Evolutionary conservation across 53 echinoderm and acorn worm genomes (phyloP), one percentile per base, ranked within the genome.

Genomic region (Astropecten irregularis): DNA sequence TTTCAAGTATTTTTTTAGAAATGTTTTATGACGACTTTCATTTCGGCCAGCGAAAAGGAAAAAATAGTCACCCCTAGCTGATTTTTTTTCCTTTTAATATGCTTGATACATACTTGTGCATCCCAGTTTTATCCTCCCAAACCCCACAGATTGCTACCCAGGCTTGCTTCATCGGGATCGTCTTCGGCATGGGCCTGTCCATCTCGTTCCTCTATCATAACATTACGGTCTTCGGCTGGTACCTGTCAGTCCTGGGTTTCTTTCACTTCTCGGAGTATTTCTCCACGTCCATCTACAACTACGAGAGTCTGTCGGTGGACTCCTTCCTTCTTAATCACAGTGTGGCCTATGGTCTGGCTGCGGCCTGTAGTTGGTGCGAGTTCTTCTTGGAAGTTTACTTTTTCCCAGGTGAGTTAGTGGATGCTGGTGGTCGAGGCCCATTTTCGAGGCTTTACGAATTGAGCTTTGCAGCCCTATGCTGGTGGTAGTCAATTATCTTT

Each of bases 261-360:
- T 97, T 97, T 85, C 97, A 97, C 73, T 97, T 97, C 83, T 91
- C 97, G 2, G 97, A 97, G 85, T 97, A 91, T 74, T 89, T 97
- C 28, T 93, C 84, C 72, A 97, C 97, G 53, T 94, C 94, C 49
- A 85, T 97, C 69, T 97, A 97, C 82, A 91, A 97, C 82, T 93
- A 92, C 40, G 87, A 86, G 18, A 97, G 97, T 71, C 85, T 97
- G 51, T 90, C 92, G 1, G 89, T 97, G 14, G 94, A 97, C 69
- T 97, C 97, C 14, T 97, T 94, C 49, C 91, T 97, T 29, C 90
- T 97, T 16, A 97, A 94, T 68, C 97, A 97, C 92, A 97, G 97
- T 83, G 66, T 88, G 48, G 97, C 97, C 0, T 97, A 97, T 49
- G 90, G 67, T n/a, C 66, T 92, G 27, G 97, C 97, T 11, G 97